Evolutionary conservation across 2,797 vertebrate species (phyloP).

Genomic region (Poecilia picta): DNA sequence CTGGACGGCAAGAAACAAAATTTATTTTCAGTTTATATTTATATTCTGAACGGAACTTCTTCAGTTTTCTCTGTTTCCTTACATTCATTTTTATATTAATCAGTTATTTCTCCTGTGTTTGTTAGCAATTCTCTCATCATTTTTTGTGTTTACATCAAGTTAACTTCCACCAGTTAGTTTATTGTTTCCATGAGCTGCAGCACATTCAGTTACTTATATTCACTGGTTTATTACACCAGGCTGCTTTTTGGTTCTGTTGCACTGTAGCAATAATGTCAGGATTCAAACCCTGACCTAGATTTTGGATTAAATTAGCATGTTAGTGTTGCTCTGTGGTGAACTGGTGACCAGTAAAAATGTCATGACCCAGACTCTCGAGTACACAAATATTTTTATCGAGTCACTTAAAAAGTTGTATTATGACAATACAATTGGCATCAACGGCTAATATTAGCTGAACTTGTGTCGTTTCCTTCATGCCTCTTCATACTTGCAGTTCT

Average conservation of each 20-base stretch:
- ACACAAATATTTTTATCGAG: not conserved
- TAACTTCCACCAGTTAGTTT: not conserved
- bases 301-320: not conserved
- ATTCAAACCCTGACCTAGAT: not conserved
- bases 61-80: not conserved
- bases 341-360: not conserved
- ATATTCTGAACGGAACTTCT: not conserved
- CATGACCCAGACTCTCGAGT: not conserved
- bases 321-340: not conserved
- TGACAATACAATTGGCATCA: too few species aligned
- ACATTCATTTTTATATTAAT: not conserved
- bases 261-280: not conserved
- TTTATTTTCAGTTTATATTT: not conserved
- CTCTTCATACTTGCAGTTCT: not conserved
- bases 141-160: not conserved
- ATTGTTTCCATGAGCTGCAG: not conserved
- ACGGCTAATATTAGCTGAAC: not conserved
- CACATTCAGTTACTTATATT: not conserved
- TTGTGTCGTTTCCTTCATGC: not conserved
- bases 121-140: not conserved
- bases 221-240: not conserved
- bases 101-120: not conserved
- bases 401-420: not conserved
- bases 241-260: not conserved
- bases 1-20: not conserved